phyloP scores from a whole-genome alignment of 2,113 vertebrate genomes.

The Phrynocephalus versicolor region DNA sequence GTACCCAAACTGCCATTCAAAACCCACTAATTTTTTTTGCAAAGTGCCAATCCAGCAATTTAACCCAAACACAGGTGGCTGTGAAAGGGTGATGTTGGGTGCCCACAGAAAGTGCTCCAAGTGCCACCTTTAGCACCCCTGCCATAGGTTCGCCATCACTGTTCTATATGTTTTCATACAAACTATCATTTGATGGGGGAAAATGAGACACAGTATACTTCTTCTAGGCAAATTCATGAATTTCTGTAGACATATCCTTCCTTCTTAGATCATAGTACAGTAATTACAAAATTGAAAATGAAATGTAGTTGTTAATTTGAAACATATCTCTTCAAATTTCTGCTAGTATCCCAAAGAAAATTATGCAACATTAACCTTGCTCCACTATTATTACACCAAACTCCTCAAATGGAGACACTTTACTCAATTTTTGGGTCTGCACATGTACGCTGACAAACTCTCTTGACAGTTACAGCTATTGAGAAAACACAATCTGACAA shows the following conservation, averaged over 20 bases:
- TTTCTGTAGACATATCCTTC: not conserved
- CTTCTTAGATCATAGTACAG: rapidly evolving
- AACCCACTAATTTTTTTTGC: too few species aligned
- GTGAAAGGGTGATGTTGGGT: too few species aligned
- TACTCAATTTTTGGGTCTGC: not conserved
- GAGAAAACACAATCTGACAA: not conserved
- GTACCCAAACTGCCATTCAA: too few species aligned
- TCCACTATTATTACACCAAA: not conserved
- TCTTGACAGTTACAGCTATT: not conserved
- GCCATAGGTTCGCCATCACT: too few species aligned
- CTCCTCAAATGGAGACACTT: not conserved
- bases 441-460: not conserved
- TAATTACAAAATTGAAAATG: not conserved
- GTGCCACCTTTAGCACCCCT: too few species aligned
- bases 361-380: not conserved
- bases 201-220: not conserved
- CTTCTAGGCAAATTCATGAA: not conserved
- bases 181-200: not conserved
- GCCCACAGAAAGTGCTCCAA: too few species aligned
- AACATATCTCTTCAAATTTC: not conserved
- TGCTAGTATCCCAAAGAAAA: not conserved
- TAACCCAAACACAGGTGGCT: too few species aligned
- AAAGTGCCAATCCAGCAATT: too few species aligned
- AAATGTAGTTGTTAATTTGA: not conserved
- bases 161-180: not conserved